Conservation (phyloP, 2,113 vertebrate genomes). For the Bungarus multicinctus region DNA sequence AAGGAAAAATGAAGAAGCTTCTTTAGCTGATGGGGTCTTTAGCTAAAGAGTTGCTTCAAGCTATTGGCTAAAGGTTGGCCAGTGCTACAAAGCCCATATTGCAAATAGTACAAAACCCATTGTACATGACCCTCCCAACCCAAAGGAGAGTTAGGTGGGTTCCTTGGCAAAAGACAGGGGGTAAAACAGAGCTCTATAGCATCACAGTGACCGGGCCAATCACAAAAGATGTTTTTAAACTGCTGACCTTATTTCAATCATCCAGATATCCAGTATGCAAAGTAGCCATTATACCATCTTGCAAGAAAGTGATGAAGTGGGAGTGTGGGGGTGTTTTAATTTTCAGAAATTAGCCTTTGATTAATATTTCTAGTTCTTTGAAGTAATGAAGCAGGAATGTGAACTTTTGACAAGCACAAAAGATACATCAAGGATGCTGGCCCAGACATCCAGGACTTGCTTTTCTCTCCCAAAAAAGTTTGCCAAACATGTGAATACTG, state of each 20-base stretch:
- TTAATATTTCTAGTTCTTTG: not conserved
- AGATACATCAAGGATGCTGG: not conserved
- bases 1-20: not conserved
- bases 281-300: not conserved
- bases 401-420: not conserved
- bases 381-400: not conserved
- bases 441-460: not conserved
- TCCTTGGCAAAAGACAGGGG: not conserved
- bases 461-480: not conserved
- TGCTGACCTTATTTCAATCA: not conserved
- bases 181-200: not conserved
- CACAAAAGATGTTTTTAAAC: not conserved
- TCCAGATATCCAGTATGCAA: not conserved
- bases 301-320: not conserved
- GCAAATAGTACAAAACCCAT: not conserved
- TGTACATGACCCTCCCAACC: not conserved
- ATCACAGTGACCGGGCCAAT: not conserved
- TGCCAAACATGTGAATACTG: not conserved
- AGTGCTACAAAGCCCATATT: not conserved
- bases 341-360: not conserved
- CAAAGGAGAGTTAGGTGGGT: not conserved
- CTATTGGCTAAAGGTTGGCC: not conserved
- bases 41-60: too few relatives aligned
- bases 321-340: not conserved
- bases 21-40: not conserved